These are phyloP conservation scores for Meghimatium bilineatum DNA, from an alignment of 2,888 invertebrate species.

Conservation along the genomic window DNA sequence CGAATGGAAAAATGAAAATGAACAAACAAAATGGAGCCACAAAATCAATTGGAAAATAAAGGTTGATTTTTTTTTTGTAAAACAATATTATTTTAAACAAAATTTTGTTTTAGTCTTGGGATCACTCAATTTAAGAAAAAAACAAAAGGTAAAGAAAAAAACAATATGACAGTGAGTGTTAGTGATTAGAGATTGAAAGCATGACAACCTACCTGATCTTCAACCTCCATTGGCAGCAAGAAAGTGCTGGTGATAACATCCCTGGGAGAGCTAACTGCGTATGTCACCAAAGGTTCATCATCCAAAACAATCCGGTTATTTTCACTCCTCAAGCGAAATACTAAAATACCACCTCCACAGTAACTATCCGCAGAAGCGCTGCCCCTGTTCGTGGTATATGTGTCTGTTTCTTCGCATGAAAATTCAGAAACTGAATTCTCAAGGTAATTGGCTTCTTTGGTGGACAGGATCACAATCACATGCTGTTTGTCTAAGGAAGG, in stretches of 20 bases:
- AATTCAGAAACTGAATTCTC: constrained; percentile 21
- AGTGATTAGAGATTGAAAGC: background rate
- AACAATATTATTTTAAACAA: no score
- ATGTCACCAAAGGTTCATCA: constrained; percentile 79
- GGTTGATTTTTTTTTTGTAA: no score
- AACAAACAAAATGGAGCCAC: no score
- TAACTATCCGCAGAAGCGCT: constrained; percentile 21
- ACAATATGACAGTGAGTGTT: no score
- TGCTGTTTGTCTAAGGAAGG: constrained; percentile 85
- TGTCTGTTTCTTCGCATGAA: background rate
- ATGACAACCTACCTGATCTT: constrained; percentile 40
- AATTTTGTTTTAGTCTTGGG: no score
- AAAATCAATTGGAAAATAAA: no score
- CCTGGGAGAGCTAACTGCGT: constrained; percentile 32
- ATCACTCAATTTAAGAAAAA: no score
- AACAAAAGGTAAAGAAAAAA: no score
- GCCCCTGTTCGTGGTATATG: constrained; percentile 18
- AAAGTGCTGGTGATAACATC: constrained; percentile 47
- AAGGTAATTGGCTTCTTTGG: constrained; percentile 50
- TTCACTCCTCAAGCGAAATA: constrained; percentile 81
- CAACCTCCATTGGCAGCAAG: constrained; percentile 46
- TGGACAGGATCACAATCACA: constrained; percentile 79
- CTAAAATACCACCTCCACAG: constrained; percentile 78
- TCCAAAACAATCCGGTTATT: constrained; percentile 79
- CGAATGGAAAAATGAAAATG: no score